Conservation (phyloP, 2,113 vertebrate species). For the Leptosomus discolor region DNA sequence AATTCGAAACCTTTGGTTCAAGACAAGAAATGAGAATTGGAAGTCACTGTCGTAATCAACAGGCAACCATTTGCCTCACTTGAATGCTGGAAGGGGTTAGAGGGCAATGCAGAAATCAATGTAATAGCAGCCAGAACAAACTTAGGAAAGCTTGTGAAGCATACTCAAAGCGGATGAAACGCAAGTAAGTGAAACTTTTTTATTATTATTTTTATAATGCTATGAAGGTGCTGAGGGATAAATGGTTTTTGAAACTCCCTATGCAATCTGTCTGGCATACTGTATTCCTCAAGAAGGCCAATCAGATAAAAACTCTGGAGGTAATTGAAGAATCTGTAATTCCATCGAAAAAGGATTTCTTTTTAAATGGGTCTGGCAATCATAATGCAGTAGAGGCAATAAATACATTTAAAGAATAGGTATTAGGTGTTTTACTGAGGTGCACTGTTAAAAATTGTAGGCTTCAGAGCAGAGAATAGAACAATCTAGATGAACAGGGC, state of each 20-base stretch:
- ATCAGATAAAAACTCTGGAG: slow-evolving; percentile 26
- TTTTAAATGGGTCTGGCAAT: slow-evolving; percentile 24
- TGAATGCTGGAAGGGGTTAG: not conserved
- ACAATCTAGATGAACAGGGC: not conserved
- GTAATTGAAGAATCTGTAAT: slow-evolving; percentile 39
- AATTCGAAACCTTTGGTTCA: not conserved
- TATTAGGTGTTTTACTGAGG: not conserved
- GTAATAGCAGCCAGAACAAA: not conserved
- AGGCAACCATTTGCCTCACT: not conserved
- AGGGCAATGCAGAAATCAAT: not conserved
- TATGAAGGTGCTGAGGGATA: not conserved
- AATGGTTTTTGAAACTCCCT: not conserved
- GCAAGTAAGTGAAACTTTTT: not conserved
- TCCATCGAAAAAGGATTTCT: not conserved
- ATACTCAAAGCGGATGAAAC: not conserved
- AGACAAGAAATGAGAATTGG: not conserved
- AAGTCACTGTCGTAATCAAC: not conserved
- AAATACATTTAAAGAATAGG: not conserved
- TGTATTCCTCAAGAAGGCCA: not conserved
- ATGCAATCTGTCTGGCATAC: not conserved
- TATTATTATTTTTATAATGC: not conserved
- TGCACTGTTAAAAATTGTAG: not conserved
- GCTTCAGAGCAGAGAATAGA: not conserved
- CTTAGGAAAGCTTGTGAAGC: not conserved
- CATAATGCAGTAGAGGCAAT: not conserved